Conservation (phyloP, 2,888 invertebrate genomes). For the Stictocephala bisonia region DNA sequence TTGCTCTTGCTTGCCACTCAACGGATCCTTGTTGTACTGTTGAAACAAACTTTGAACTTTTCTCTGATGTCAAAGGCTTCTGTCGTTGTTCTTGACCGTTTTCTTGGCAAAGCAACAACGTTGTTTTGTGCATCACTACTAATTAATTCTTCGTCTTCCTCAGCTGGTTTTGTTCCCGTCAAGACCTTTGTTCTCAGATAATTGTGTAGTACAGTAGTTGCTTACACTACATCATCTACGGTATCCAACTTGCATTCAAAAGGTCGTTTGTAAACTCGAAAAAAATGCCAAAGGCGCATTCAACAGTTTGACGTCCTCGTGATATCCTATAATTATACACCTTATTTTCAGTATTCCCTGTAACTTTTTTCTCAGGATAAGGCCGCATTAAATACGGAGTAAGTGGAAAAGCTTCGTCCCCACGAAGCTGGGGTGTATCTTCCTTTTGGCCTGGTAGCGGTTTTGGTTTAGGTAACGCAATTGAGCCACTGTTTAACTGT, state of each 20-base stretch:
- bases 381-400: constrained; percentile 14
- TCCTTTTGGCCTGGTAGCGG: constrained; percentile 44
- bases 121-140: too few species aligned
- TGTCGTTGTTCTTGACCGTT: too few species aligned
- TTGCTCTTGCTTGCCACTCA: too few species aligned
- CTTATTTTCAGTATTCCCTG: constrained; percentile 2
- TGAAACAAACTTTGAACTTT: too few species aligned
- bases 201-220: constrained; percentile 30
- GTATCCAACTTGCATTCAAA: constrained; percentile 13
- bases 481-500: constrained; percentile 48
- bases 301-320: constrained; percentile 30
- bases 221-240: constrained; percentile 2
- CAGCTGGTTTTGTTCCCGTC: not conserved
- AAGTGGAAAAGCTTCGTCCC: constrained; percentile 32
- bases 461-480: constrained; percentile 53
- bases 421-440: constrained; percentile 22
- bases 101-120: too few species aligned
- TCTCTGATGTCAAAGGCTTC: too few species aligned
- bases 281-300: constrained; percentile 46
- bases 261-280: constrained; percentile 38
- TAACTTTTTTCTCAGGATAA: constrained; percentile 21
- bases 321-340: constrained; percentile 47
- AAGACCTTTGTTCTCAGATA: not conserved
- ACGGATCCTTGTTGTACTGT: too few species aligned
- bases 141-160: too few species aligned